These are phyloP conservation scores for Acrocephalus scirpaceus DNA, from an alignment of 2,797 vertebrate genomes.

Conservation along the genomic window DNA sequence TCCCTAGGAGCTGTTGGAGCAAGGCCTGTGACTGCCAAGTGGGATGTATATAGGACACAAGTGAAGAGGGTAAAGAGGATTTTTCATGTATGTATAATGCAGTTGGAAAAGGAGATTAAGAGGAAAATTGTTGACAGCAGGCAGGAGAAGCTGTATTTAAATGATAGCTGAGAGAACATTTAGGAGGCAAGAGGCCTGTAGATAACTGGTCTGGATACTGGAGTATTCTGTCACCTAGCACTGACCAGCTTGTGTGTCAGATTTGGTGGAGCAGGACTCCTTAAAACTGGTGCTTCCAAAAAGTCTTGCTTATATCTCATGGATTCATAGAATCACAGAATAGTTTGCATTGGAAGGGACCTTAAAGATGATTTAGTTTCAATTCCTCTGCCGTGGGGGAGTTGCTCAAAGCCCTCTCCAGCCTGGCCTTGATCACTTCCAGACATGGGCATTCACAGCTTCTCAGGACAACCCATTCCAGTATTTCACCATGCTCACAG, in stretches of 20 bases:
- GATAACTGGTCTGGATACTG: not conserved
- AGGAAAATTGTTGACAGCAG: not conserved
- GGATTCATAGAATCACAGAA: not conserved
- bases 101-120: not conserved
- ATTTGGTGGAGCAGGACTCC: not conserved
- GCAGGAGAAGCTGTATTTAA: not conserved
- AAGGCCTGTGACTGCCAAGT: not conserved
- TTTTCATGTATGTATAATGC: accelerated
- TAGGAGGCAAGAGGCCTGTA: not conserved
- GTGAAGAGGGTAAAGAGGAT: not conserved
- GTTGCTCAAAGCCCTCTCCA: not conserved
- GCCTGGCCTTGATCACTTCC: not conserved
- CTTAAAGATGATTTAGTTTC: not conserved
- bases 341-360: not conserved
- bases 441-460: not conserved
- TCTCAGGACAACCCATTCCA: not conserved
- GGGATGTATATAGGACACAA: not conserved
- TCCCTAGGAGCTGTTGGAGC: not conserved
- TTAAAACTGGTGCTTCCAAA: not conserved
- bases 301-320: not conserved
- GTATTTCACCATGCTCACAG: not conserved
- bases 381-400: not conserved
- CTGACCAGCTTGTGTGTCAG: not conserved
- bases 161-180: not conserved
- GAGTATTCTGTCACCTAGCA: not conserved